phyloP scores from a whole-genome alignment of 2,888 invertebrate species.

The Epistrophe grossulariae region DNA sequence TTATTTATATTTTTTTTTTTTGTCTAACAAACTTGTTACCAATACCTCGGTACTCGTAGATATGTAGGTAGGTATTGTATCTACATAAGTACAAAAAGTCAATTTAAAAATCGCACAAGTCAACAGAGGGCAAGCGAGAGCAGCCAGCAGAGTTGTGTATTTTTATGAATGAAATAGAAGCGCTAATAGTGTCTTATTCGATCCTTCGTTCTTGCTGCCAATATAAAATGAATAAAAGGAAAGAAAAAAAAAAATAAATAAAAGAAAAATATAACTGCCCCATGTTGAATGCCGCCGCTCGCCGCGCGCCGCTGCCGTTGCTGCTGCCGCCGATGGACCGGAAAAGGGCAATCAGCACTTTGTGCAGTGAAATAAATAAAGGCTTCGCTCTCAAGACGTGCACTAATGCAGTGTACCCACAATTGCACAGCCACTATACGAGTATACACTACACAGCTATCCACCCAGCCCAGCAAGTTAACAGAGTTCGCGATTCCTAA shows the following conservation, averaged over 20 bases:
- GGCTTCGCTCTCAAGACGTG: constrained; percentile 60
- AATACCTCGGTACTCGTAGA: not conserved
- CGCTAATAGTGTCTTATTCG: constrained; percentile 63
- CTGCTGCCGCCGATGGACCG: constrained; percentile 49
- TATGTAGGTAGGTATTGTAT: not conserved
- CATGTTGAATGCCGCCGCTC: constrained; percentile 32
- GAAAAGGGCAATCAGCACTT: constrained; percentile 67
- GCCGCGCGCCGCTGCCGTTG: not conserved
- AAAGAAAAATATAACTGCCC: constrained; percentile 21
- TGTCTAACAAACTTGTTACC: constrained; percentile 22
- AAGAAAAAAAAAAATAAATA: constrained; percentile 2
- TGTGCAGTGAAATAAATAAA: constrained; percentile 66
- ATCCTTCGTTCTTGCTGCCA: constrained; percentile 33
- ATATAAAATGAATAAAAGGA: constrained; percentile 36
- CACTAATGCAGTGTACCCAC: constrained; percentile 66
- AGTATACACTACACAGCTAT: constrained; percentile 27
- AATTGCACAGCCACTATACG: constrained; percentile 33
- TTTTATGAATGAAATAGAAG: constrained; percentile 70
- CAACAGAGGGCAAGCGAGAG: constrained; percentile 44
- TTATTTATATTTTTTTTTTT: constrained; percentile 29
- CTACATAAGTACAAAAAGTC: constrained; percentile 25
- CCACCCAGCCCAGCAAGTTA: constrained; percentile 7
- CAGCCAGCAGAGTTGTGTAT: constrained; percentile 39
- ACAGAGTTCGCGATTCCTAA: constrained; percentile 38
- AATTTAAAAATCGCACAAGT: constrained; percentile 64